Conservation (phyloP, 2,888 invertebrate species). For the Himalopsyche kuldschensis region DNA sequence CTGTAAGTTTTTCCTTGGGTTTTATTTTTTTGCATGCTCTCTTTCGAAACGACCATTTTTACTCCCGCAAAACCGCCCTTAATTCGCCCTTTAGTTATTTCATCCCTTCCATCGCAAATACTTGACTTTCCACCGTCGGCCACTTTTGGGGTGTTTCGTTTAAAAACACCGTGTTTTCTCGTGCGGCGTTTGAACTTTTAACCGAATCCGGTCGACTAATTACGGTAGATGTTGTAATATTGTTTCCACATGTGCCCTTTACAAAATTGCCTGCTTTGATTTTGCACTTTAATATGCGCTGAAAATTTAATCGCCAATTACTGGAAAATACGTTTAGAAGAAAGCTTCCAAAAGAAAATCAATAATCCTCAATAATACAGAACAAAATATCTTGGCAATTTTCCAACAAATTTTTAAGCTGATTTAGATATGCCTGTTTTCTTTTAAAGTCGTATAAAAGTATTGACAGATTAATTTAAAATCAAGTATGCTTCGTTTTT, state of each 20-base stretch:
- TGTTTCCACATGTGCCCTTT: not conserved
- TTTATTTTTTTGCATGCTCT: not conserved
- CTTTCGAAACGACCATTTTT: not conserved
- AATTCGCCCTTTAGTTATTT: not conserved
- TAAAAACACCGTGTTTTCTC: not conserved
- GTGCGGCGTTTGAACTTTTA: not conserved
- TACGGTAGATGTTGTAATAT: not conserved
- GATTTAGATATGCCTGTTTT: too few relatives aligned
- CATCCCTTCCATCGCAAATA: not conserved
- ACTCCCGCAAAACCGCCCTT: not conserved
- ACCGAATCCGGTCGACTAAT: not conserved
- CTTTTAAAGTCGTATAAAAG: too few relatives aligned
- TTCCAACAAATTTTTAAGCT: too few relatives aligned
- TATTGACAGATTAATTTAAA: too few relatives aligned
- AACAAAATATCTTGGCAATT: too few relatives aligned
- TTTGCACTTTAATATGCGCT: not conserved
- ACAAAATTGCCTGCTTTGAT: not conserved
- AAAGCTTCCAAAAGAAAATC: too few relatives aligned
- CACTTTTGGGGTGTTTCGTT: not conserved
- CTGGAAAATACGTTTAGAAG: not conserved
- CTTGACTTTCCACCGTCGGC: not conserved
- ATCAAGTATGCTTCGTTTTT: too few relatives aligned
- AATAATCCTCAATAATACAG: too few relatives aligned
- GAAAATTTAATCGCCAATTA: not conserved
- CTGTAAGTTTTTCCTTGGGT: not conserved